Evolutionary conservation across 2,888 invertebrate genomes (phyloP), one percentile per base, ranked within the genome.

Genomic region (Vanessa cardui): DNA sequence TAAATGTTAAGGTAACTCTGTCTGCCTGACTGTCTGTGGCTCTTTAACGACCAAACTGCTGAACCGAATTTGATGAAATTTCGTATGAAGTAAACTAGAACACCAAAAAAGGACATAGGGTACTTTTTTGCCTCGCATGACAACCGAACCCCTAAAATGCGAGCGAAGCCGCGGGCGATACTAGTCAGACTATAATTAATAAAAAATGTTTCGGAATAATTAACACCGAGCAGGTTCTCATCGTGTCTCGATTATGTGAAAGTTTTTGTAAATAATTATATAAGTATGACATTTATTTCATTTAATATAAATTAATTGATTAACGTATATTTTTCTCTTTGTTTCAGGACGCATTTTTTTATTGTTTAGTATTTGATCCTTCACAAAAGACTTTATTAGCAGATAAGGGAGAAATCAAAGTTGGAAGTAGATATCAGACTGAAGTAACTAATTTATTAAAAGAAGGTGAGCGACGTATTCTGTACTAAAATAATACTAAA

Each of bases 341-440:
- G 86, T 94, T 94, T 77, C 94, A 98, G 96, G 99, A 99, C 93
- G 96, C 98, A 89, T 99, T 99, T 95, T 99, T 99, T 94, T 99
- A 99, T 94, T 99, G 99, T 90, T 95, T 99, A 92, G 99, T 99
- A 81, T 99, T 99, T 93, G 99, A 99, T 94, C 99, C 99, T 79
- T 96, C 97, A 92, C 99, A 99, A 94, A 99, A 99, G 94, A 99
- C 99, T 80, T 94, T 99, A 86, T 94, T 99, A 88, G 99, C 99
- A 81, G 99, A 99, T 94, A 99, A 99, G 94, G 99, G 98, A 86
- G 98, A 98, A 94, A 98, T 98, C 89, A 94, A 95, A 90, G 95
- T 95, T 88, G 99, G 99, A 83, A 97, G 96, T 88, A 96, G 97
- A 93, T 99, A 98, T 94, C 99, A 99, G 94, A 98, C 99, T 88